Evolutionary conservation across 2,797 vertebrate species (phyloP), one percentile per base, ranked within the genome.

Genomic region (Sebastes taczanowskii): DNA sequence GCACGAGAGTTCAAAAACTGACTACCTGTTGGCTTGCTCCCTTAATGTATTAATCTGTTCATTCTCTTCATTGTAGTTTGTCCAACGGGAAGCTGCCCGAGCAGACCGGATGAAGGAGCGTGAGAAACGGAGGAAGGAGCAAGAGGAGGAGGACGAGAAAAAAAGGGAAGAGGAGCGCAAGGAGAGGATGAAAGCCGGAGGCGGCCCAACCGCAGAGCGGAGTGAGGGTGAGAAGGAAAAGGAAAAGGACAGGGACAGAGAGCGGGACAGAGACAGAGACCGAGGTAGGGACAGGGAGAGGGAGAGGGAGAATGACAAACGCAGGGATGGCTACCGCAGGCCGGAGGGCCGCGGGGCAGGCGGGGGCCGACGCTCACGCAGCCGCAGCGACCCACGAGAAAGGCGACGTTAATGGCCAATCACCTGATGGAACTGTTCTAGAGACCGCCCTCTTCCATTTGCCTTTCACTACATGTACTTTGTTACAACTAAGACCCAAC

Each of bases 341-440:
- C 82, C 92, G 7, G 92, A 94, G 71, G 88, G 90, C 83, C 81
- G 95, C 85, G 87, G 85, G 23, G 91, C 77, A 42, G 92, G 89
- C 38, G 95, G 89, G 25, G 92, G 83, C 90, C 94, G 91, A 32
- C 95, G 97, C 49, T 97, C 97, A 22, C 96, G 97, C 68, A 98
- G 97, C 92, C 96, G 96, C 78, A 98, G 97, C 74, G 96, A 97
- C 58, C 97, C 97, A 18, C 94, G 97, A 87, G 97, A 97, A 74
- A 93, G 97, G 82, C 95, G 97, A 72, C 97, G 96, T 86, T 91
- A 92, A 88, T 52, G 71, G 73, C 86, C 77, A 53, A 67, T 64
- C 77, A n/a, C 20, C 56, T 49, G 78, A 86, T 75, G 84, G 93
- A 91, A 91, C 93, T 91, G 91, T 93, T 86, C 29, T 23, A 74